Evolutionary conservation across 2,113 vertebrate species (phyloP), one percentile per base, ranked within the genome.

Genomic region (Pangasianodon hypophthalmus): DNA sequence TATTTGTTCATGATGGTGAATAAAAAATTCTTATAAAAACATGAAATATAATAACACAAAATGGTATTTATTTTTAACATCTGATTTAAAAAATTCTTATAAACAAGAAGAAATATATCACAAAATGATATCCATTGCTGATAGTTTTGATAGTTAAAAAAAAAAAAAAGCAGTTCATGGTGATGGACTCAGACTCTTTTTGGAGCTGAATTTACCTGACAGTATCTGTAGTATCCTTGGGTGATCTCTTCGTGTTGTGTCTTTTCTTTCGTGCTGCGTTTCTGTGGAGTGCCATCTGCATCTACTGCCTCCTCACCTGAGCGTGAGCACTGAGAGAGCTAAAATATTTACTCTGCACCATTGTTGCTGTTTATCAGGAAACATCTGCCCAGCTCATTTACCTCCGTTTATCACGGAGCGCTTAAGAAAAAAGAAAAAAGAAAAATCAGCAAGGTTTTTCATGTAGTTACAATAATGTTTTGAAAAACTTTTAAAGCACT

Each of bases 271-370:
- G 84, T 87, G 44, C 84, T 92, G 62, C 60, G 71, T 91, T 87
- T 67, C 87, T 87, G 16, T 21, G 56, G 62, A 41, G 89, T 67
- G 84, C 86, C 91, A 88, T 92, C 86, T 89, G 84, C 85, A 90
- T 80, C 87, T 84, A 89, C 85, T 87, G 69, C 58, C 58, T 81
- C 88, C 89, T 64, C 90, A 60, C 87, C 89, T 88, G 62, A 88
- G 77, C 29, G 29, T 48, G 32, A 88, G 82, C 13, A 77, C 54
- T 58, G 81, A 88, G 77, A 88, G 56, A 91, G 81, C 73, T 88
- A 52, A 90, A 93, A 92, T 88, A 91, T 93, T 93, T 92, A 89
- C 81, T 69, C 88, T 86, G 75, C 69, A 88, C 84, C 73, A 90
- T 64, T 77, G 85, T 79, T 84, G 88, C 84, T 87, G 84, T 90